Conservation (phyloP, 2,888 invertebrate species). For the Nysson spinosus region DNA sequence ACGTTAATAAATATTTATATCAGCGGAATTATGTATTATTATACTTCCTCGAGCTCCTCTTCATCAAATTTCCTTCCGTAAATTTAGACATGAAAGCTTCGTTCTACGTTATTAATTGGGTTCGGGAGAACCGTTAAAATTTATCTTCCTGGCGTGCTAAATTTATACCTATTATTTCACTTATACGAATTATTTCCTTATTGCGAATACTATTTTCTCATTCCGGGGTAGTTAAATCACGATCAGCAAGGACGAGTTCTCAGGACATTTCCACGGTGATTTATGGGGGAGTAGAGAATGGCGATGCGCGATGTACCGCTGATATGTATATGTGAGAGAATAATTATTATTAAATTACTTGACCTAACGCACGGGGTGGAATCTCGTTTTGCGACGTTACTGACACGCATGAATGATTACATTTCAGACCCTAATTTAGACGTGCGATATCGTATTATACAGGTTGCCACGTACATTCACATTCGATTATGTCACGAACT, state of each 20-base stretch:
- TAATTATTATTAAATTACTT: constrained; percentile 63
- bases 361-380: constrained; percentile 39
- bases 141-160: no score
- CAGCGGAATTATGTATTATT: no score
- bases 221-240: constrained; percentile 37
- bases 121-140: no score
- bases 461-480: constrained; percentile 21
- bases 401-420: constrained; percentile 59
- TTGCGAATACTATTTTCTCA: constrained; percentile 1
- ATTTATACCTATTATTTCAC: no score
- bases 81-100: no score
- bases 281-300: constrained; percentile 40
- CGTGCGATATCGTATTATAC: constrained; percentile 45
- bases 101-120: no score
- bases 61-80: no score
- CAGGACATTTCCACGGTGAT: constrained; percentile 35
- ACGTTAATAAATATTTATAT: no score
- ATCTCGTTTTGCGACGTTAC: constrained; percentile 53
- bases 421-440: constrained; percentile 52
- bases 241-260: constrained; percentile 37
- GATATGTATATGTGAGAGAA: constrained; percentile 38
- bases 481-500: constrained; percentile 45
- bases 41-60: no score
- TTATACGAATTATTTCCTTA: no score
- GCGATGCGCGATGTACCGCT: constrained; percentile 25